Base-by-base conservation (phyloP, 2,888 invertebrate genomes). In the Synanthedon myopaeformis region DNA sequence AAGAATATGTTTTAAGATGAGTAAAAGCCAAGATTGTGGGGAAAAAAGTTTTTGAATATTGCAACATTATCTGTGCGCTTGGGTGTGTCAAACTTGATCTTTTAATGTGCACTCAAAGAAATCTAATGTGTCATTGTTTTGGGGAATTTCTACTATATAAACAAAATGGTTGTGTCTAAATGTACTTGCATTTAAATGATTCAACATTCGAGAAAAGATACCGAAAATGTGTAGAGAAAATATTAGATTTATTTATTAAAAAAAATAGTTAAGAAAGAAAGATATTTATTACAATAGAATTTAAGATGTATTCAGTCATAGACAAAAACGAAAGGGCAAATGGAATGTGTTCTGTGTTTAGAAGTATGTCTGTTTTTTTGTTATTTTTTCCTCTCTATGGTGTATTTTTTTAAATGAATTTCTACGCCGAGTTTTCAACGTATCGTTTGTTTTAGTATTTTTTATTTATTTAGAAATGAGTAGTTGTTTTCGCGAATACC, bases 141-240 rank as follows among this genome's bases (percentile, higher is more conserved):
- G 10, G 35, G 35, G 10, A 35, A 35, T 55, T 51, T 41, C 53
- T 35, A 45, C 45, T 45, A 8, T 82, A 79, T 80, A 82, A 79
- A 78, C 66, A 74, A 69, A 66, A 79, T 77, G 86, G 86, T 87
- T 87, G 86, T 87, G 86, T 87, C 86, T 83, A 82, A 78, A 71
- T 68, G 78, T 82, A 82, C 70, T 45, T 13, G 14, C n/a, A n/a
- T 72, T 80, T 82, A 78, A 83, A 80, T 80, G 75, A 62, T 65
- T 62, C 63, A 65, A 69, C 71, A 72, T 76, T 72, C 68, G 72
- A 71, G 71, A 74, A 71, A 69, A 70, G 64, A 72, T 72, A 74
- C 75, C 74, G 78, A 79, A 79, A 66, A 70, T 61, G 74, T 79
- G 74, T 79, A 81, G 76, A 69, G 66, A 74, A 74, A 70, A 78